Evolutionary conservation across 2,797 vertebrate genomes (phyloP), one percentile per base, ranked within the genome.

Genomic region (Cetoscarus ocellatus): DNA sequence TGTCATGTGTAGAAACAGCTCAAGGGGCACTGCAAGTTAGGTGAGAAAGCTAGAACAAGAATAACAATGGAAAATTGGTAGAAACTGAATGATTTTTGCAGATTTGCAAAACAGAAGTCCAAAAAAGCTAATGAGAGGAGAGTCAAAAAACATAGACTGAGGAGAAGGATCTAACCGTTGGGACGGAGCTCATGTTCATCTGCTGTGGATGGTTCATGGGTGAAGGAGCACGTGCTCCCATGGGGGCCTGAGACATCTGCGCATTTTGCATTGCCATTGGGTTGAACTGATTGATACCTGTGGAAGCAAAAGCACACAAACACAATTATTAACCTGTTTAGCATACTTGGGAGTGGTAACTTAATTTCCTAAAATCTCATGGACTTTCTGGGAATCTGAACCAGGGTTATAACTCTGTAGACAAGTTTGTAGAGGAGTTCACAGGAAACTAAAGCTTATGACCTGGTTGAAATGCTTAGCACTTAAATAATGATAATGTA

Each of bases 281-380:
- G 86, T 96, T 97, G 92, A 97, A 99, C 88, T 97, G 97, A 94
- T 94, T 98, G 86, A 99, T 96, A 92, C 96, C 97, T 99, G 92
- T 40, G 83, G 70, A 71, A 77, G 63, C 49, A 79, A 18, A 80
- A 11, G 73, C 64, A 77, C 53, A 77, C 52, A 79, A 11, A 68
- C 52, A 79, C 13, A 68, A 78, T 79, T 61, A 80, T 43, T 61
- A 44, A 76, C 48, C 14, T 63, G 42, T 62, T 80, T 61, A 68
- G 75, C 54, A 65, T 72, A 73, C 79, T 55, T 59, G 50, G 27
- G 4, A 27, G 27, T 27, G 27, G 65, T 85, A 79, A 93, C 87
- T 86, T 59, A 88, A 86, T 88, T 79, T 75, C 80, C 48, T 18
- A n/a, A 14, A 36, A 50, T 51, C 73, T 44, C 12, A 34, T 70